A percentile compares a stretch with the other conserved stretches of the same genome.
Conservation (phyloP, 2,797 vertebrate species). For the Poecilia gillii region DNA sequence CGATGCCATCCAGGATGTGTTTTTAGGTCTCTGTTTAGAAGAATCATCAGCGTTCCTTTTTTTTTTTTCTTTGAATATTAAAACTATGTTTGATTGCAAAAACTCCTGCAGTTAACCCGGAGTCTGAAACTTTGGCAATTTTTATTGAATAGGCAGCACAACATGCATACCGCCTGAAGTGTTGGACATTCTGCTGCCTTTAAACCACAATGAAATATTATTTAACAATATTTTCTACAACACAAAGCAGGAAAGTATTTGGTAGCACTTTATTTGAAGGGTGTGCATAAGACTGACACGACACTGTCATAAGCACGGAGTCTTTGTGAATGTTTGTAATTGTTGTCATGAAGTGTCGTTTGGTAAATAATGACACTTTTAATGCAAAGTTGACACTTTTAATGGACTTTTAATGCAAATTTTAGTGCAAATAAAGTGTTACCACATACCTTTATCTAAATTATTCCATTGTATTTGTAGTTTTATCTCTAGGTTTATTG, state of each 20-base stretch:
- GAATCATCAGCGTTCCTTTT: slow-evolving; percentile 10
- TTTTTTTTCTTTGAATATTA: slow-evolving; percentile 17
- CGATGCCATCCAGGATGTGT: slow-evolving; percentile 5
- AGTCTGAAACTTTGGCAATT: slow-evolving; percentile 11
- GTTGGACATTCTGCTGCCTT: neutral
- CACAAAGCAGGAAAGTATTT: neutral
- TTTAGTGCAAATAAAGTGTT: too few relatives aligned
- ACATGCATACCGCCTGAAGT: too few relatives aligned
- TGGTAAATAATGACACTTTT: too few relatives aligned
- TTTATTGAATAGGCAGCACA: slow-evolving; percentile 9
- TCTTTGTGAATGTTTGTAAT: too few relatives aligned
- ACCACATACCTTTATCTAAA: too few relatives aligned
- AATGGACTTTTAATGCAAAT: too few relatives aligned
- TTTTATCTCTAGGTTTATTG: neutral
- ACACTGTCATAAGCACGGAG: too few relatives aligned
- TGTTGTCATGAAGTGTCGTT: too few relatives aligned
- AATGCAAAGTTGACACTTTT: too few relatives aligned
- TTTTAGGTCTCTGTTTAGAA: slow-evolving; percentile 1
- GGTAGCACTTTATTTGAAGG: neutral
- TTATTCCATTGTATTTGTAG: neutral
- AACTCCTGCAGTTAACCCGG: slow-evolving; percentile 19
- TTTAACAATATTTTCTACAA: neutral
- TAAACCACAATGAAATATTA: neutral
- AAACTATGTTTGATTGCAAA: slow-evolving; percentile 33
- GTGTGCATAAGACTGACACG: neutral